Evolutionary conservation across 2,888 invertebrate genomes (phyloP).

Genomic region (Entomobrya proxima): DNA sequence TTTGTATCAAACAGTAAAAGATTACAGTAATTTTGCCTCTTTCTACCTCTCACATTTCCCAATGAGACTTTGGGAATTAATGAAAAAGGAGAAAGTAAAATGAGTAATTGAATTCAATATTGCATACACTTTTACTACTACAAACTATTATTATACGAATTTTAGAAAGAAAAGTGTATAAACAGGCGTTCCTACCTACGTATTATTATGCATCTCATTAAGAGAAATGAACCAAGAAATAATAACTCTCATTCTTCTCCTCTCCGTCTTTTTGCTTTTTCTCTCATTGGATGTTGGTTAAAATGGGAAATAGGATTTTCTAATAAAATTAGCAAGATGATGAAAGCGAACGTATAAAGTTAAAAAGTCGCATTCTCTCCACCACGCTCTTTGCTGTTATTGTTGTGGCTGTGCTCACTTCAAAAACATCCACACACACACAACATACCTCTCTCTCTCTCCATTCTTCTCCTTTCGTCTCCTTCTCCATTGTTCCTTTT

Average conservation of each 20-base stretch:
- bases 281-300: conserved; percentile 47
- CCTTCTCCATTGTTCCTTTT: conserved; percentile 27
- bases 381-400: conserved; percentile 5
- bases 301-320: conserved; percentile 61
- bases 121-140: background rate
- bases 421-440: background rate
- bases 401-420: conserved; percentile 13
- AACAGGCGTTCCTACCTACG: background rate
- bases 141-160: background rate
- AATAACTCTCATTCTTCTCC: conserved; percentile 48
- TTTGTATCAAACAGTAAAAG: conserved; percentile 39
- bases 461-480: background rate
- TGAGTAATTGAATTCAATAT: conserved; percentile 59
- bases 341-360: conserved; percentile 56
- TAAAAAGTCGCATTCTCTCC: conserved; percentile 55
- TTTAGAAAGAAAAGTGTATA: conserved; percentile 20
- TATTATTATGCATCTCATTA: conserved; percentile 68
- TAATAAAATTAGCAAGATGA: conserved; percentile 68
- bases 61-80: conserved; percentile 62
- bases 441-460: conserved; percentile 4
- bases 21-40: conserved; percentile 39
- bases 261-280: conserved; percentile 10
- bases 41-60: conserved; percentile 63
- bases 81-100: conserved; percentile 64
- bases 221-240: conserved; percentile 69